Evolutionary conservation across 92 coral and sea anemone species (phyloP), one percentile per base, ranked within the genome.

Genomic region (Ricordea florida): DNA sequence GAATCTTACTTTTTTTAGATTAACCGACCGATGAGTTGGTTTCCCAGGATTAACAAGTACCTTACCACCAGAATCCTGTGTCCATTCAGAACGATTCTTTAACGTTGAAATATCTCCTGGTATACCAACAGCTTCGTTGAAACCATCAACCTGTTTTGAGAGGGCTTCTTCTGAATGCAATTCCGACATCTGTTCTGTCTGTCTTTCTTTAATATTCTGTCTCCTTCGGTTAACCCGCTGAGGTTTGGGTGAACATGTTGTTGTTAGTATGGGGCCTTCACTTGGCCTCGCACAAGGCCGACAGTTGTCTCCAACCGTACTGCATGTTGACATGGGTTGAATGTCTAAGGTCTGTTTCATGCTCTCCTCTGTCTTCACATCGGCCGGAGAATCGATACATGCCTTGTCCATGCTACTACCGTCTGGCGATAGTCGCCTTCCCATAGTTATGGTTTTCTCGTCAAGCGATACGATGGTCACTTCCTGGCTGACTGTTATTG

Each of bases 371-470:
- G 65, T 52, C 27, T 20, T 70, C 46, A 25, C n/a, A 38, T 53
- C 65, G 2, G 40, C 41, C 41, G 46, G 16, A 6, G 14, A 62
- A 40, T 62, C 69, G 16, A 38, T 13, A 40, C 77, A 26, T 17
- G 28, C 77, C 2, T 40, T 53, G 4, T 70, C 77, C 66, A 55
- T 20, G n/a, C 77, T 36, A 24, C 77, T 70, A 5, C 77, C 77
- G 43, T 70, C 77, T 9, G 77, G 77, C 3, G 77, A 70, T 7
- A 70, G 66, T 18, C 77, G 53, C 31, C 41, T 70, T 53, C 47
- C 65, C 66, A 70, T 55, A 15, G 30, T 29, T 14, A 37, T 29
- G 10, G 26, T 51, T 10, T 23, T 70, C 29, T 38, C 66, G 7
- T 70, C 77, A 11, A 50, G 77, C 9, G 77, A 70, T 65, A 70